Evolutionary conservation across 2,797 vertebrate species (phyloP).

Genomic region (Sebastes alutus): DNA sequence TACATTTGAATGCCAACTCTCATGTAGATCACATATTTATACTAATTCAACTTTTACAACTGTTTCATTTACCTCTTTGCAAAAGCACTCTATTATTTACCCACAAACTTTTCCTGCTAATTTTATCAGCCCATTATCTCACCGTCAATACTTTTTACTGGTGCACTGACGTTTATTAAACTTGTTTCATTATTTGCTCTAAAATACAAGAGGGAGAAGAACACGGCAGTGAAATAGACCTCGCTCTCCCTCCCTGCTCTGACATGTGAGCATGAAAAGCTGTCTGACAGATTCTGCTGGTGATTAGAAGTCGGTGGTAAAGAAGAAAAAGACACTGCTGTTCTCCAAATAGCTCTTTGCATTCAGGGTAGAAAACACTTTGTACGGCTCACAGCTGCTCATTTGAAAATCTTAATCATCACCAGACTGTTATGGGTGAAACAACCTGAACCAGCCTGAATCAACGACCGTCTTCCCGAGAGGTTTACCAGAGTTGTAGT

Average conservation of each 20-base stretch:
- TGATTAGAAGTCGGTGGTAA: constrained; percentile 9
- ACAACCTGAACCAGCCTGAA: constrained; percentile 1
- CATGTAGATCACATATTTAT: not conserved
- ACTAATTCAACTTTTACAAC: not conserved
- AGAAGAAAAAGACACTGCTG: constrained; percentile 22
- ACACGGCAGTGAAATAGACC: not conserved
- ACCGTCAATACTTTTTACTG: not conserved
- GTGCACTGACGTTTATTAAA: not conserved
- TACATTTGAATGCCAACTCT: not conserved
- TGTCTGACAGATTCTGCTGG: constrained; percentile 28
- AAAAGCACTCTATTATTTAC: not conserved
- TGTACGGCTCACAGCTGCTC: constrained; percentile 1
- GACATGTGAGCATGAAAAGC: constrained; percentile 32
- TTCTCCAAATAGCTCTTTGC: constrained; percentile 29
- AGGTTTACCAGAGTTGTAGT: not conserved
- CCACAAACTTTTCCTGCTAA: not conserved
- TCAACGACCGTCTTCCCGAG: not conserved
- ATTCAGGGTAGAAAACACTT: constrained; percentile 27
- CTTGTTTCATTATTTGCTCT: constrained; percentile 6
- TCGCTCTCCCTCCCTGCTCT: constrained; percentile 8
- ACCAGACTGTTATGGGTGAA: not conserved
- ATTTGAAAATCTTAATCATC: constrained; percentile 20
- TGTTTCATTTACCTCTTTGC: not conserved
- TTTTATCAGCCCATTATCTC: not conserved
- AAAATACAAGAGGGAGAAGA: not conserved